Evolutionary conservation across 2,797 vertebrate species (phyloP), one percentile per base, ranked within the genome.

Genomic region (Alcedo atthis): DNA sequence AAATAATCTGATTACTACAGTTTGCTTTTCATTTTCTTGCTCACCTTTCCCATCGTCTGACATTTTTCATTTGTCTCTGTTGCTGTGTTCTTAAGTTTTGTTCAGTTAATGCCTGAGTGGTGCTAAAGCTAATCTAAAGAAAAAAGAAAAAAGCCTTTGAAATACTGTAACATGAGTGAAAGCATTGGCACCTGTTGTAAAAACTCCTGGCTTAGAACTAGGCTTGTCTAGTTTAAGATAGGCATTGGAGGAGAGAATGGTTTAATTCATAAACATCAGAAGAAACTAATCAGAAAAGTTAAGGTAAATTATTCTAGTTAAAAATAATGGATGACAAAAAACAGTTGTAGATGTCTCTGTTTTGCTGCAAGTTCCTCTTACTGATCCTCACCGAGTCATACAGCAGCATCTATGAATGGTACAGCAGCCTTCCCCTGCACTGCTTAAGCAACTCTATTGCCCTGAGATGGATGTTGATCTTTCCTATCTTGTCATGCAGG

Each of bases 401-500:
- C 68, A 49, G 42, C 61, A 66, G 30, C 26, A 2, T 48, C 1
- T 45, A 3, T 6, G 16, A 42, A 54, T 13, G 28, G 12, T 73
- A 8, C 26, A 12, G 26, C 55, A 54, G 33, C 42, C 46, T 76
- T 81, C 68, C 24, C 51, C 37, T 66, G n/a, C 53, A 43, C 24
- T 46, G 22, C 15, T 19, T 48, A 32, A 24, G n/a, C 33, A 46
- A 26, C n/a, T 80, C 15, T 26, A 14, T 14, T 70, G 35, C 12
- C n/a, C 13, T 54, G 8, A 45, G 33, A 8, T 32, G 53, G 12
- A 53, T 10, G 67, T 71, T 12, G 24, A 0, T 2, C 54, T 63
- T 37, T 1, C 3, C 0, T n/a, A 15, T 25, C 30, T 55, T 55
- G 0, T 55, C 12, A 7, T 20, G 19, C n/a, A 57, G 26, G 12